Evolutionary conservation across 2,113 vertebrate genomes (phyloP).

Genomic region (Dasypus novemcinctus): DNA sequence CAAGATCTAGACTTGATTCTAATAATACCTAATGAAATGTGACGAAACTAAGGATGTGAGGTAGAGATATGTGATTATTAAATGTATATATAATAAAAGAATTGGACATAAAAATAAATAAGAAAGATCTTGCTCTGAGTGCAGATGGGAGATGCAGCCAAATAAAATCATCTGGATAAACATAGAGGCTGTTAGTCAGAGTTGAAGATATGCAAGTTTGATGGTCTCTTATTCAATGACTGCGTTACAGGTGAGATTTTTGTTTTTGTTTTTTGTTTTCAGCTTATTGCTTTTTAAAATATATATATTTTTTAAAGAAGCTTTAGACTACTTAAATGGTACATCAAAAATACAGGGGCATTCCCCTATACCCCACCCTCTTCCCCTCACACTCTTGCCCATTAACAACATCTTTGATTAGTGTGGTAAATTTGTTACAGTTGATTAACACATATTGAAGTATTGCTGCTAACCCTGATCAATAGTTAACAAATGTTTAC

Average conservation of each 20-base stretch:
- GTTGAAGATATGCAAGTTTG: neutral
- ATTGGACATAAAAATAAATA: neutral
- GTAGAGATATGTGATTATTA: neutral
- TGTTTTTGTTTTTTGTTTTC: no score
- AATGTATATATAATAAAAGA: neutral
- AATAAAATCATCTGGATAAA: neutral
- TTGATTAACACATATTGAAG: no score
- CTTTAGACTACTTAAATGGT: no score
- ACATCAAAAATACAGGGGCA: no score
- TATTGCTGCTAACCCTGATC: no score
- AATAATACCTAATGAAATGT: neutral
- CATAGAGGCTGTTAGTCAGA: neutral
- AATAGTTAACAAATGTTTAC: no score
- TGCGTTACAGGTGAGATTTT: neutral
- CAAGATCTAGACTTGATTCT: neutral
- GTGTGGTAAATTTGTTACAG: no score
- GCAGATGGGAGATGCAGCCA: neutral
- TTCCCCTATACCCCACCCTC: no score
- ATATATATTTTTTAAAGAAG: no score
- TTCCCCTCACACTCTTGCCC: no score
- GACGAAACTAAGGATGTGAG: neutral
- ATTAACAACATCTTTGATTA: no score
- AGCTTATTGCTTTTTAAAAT: no score
- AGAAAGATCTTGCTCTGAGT: neutral
- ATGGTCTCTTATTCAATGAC: neutral